phyloP scores from a whole-genome alignment of 2,888 invertebrate genomes.

The Sarcophaga rosellei region DNA sequence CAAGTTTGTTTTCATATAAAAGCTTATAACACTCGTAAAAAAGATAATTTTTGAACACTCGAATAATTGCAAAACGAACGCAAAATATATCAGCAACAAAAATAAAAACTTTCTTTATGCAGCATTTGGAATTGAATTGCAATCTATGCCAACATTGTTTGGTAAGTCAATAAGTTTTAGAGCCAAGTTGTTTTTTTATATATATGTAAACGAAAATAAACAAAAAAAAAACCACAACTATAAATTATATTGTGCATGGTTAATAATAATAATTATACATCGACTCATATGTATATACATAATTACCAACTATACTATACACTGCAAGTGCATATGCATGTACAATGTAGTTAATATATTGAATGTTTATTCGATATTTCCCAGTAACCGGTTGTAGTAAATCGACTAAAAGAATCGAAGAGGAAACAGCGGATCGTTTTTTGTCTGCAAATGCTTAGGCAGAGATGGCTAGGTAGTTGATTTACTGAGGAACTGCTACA shows the following conservation, averaged over 20 bases:
- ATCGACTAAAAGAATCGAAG: too few relatives aligned
- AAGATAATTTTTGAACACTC: conserved; percentile 31
- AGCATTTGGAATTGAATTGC: conserved; percentile 47
- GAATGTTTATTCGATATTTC: too few relatives aligned
- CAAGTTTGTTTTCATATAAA: background rate
- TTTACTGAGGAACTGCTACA: too few relatives aligned
- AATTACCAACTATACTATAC: too few relatives aligned
- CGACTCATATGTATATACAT: too few relatives aligned
- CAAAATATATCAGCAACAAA: conserved; percentile 3
- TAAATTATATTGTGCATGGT: background rate
- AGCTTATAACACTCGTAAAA: conserved; percentile 1
- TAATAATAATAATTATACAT: background rate
- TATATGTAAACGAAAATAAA: too few relatives aligned
- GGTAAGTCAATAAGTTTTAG: conserved; percentile 50
- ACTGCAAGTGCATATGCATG: too few relatives aligned
- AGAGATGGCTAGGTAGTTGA: too few relatives aligned
- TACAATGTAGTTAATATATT: too few relatives aligned
- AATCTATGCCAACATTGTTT: conserved; percentile 60
- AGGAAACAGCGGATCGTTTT: too few relatives aligned
- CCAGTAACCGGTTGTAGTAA: too few relatives aligned
- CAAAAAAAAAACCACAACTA: background rate
- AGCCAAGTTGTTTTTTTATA: conserved; percentile 45
- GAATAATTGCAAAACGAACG: conserved; percentile 31
- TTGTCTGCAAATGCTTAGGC: too few relatives aligned
- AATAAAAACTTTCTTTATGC: conserved; percentile 59